phyloP scores from a whole-genome alignment of 2,888 invertebrate species.

The Asteroscopus sphinx region DNA sequence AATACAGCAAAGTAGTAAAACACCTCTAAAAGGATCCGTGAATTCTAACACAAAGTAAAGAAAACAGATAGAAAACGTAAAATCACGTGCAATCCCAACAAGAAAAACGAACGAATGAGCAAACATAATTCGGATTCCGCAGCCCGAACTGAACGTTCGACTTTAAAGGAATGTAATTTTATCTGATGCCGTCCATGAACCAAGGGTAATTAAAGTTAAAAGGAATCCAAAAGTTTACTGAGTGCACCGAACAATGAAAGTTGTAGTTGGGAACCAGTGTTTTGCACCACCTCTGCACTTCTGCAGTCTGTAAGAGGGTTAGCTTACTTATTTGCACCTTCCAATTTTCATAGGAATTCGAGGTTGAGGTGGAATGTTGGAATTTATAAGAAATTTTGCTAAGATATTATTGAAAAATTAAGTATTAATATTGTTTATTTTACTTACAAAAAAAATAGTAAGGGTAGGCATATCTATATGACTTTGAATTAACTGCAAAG shows the following conservation, averaged over 20 bases:
- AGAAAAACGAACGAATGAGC: conserved; percentile 42
- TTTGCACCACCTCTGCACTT: conserved; percentile 35
- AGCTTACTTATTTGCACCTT: conserved; percentile 15
- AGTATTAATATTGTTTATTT: too few relatives aligned
- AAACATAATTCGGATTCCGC: conserved; percentile 57
- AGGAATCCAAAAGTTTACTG: conserved; percentile 63
- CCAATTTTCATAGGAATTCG: conserved; percentile 18
- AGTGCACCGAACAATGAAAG: conserved; percentile 62
- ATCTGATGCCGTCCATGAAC: conserved; percentile 67
- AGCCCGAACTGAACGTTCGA: conserved; percentile 39
- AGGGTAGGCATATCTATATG: too few relatives aligned
- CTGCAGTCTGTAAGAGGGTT: conserved; percentile 11
- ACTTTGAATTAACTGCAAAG: too few relatives aligned
- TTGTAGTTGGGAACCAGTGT: conserved; percentile 53
- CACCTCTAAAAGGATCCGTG: conserved; percentile 6
- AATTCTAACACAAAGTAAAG: conserved; percentile 27
- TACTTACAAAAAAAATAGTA: too few relatives aligned
- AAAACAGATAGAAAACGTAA: conserved; percentile 27
- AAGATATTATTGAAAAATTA: neutral
- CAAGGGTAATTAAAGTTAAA: conserved; percentile 72
- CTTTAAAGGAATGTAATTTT: conserved; percentile 73
- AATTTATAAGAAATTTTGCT: neutral
- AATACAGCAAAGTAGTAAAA: conserved; percentile 15
- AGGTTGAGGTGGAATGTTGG: neutral
- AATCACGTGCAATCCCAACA: conserved; percentile 41